These are phyloP conservation scores for Bolborhynchus lineola DNA, from an alignment of 2,113 vertebrate species.

Conservation along the genomic window DNA sequence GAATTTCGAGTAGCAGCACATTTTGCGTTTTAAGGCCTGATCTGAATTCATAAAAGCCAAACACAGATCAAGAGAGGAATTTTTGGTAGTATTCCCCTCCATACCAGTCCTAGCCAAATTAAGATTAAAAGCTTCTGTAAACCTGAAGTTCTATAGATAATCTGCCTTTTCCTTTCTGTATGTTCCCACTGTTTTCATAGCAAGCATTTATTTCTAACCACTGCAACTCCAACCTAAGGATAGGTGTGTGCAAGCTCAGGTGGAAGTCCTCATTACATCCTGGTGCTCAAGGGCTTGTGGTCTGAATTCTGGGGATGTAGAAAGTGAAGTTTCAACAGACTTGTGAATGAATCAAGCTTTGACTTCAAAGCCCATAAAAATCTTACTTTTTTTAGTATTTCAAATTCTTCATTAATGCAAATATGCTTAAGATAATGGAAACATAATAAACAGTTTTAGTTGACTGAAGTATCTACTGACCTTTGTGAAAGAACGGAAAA, in stretches of 20 bases:
- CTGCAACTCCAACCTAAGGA: neutral
- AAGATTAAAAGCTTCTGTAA: neutral
- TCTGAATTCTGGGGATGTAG: neutral
- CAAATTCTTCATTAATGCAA: neutral
- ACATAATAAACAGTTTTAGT: neutral
- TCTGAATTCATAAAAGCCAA: neutral
- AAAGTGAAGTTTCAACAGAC: neutral
- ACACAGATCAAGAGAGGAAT: neutral
- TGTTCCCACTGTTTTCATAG: neutral
- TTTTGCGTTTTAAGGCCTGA: neutral
- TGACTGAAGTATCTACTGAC: neutral
- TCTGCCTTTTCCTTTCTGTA: neutral
- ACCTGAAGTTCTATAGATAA: neutral
- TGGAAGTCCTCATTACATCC: neutral
- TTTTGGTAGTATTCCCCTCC: neutral
- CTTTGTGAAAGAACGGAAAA: neutral
- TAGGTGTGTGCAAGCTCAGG: neutral
- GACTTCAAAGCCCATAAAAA: neutral
- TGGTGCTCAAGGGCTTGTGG: neutral
- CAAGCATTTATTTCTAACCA: neutral
- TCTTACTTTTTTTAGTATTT: neutral
- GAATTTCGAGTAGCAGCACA: neutral
- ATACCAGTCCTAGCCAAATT: neutral
- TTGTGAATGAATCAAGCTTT: neutral
- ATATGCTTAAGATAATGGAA: neutral